These are phyloP conservation scores for Apamea crenata DNA, from an alignment of 2,888 invertebrate genomes.

Conservation along the genomic window DNA sequence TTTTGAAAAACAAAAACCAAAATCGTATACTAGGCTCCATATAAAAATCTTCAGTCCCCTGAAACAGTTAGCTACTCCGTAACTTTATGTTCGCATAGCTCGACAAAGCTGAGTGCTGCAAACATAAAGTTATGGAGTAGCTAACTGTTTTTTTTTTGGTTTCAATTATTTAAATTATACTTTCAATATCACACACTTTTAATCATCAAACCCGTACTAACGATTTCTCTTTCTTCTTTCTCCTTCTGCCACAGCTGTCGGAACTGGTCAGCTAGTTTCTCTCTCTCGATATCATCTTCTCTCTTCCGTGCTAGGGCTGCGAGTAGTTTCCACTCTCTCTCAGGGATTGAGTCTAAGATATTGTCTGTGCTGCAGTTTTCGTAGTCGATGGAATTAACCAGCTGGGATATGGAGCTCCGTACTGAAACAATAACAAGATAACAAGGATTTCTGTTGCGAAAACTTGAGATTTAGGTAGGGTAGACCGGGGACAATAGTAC, in stretches of 20 bases:
- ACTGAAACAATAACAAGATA: conserved; percentile 68
- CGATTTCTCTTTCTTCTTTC: conserved; percentile 80
- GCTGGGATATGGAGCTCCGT: conserved; percentile 75
- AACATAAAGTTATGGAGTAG: background rate
- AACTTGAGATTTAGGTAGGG: background rate
- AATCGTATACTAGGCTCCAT: too few species aligned
- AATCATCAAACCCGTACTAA: conserved; percentile 49
- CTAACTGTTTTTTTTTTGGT: background rate
- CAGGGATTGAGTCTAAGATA: conserved; percentile 81
- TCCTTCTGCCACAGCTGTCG: conserved; percentile 88
- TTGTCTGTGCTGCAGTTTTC: conserved; percentile 67
- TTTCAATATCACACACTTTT: background rate
- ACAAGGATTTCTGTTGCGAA: background rate
- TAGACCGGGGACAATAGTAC: too few species aligned
- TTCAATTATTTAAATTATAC: background rate
- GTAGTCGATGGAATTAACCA: conserved; percentile 73
- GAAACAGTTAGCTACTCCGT: too few species aligned
- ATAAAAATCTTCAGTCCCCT: too few species aligned
- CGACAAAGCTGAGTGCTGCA: too few species aligned
- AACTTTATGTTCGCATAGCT: too few species aligned
- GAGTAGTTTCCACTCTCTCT: conserved; percentile 87
- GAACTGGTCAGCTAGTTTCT: conserved; percentile 87
- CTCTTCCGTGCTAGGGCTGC: conserved; percentile 87
- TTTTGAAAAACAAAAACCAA: too few species aligned
- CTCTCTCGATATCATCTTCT: conserved; percentile 82